Conservation (phyloP, 1,140 invertebrate genomes). For the Trachymyrmex septentrionalis region DNA sequence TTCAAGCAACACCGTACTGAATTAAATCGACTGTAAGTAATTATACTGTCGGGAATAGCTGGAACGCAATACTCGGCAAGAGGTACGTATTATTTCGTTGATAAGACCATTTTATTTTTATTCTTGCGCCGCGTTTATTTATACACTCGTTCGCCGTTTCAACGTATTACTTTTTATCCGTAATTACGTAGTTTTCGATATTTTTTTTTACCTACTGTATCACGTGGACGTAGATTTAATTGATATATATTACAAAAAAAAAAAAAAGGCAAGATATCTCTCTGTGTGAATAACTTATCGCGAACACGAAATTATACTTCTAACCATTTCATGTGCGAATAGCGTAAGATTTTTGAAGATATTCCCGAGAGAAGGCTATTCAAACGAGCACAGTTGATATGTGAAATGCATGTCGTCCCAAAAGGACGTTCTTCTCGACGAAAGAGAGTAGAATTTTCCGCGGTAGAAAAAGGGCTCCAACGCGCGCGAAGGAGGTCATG, state of each 20-base stretch:
- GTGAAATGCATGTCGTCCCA: conserved; percentile 45
- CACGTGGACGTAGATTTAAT: background rate
- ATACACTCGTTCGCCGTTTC: conserved; percentile 63
- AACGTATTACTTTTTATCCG: conserved; percentile 69
- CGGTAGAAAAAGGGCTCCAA: background rate
- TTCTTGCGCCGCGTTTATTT: conserved; percentile 50
- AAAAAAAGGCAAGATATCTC: background rate
- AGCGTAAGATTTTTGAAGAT: conserved; percentile 26
- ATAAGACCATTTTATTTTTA: conserved; percentile 71
- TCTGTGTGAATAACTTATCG: background rate
- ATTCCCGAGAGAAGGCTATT: conserved; percentile 28
- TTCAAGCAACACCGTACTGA: conserved; percentile 66
- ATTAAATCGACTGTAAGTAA: conserved; percentile 74
- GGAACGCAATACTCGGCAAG: conserved; percentile 56
- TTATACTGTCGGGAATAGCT: conserved; percentile 59
- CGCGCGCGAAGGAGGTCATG: conserved; percentile 45
- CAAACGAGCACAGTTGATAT: conserved; percentile 54
- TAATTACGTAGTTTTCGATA: conserved; percentile 34
- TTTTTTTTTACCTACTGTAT: background rate
- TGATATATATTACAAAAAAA: background rate
- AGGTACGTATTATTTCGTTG: conserved; percentile 68
- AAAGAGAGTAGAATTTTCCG: conserved; percentile 3
- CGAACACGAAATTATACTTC: background rate
- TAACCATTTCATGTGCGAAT: conserved; percentile 18
- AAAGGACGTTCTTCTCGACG: conserved; percentile 43